phyloP scores from a whole-genome alignment of 1,140 invertebrate species.

The Melitaea cinxia region DNA sequence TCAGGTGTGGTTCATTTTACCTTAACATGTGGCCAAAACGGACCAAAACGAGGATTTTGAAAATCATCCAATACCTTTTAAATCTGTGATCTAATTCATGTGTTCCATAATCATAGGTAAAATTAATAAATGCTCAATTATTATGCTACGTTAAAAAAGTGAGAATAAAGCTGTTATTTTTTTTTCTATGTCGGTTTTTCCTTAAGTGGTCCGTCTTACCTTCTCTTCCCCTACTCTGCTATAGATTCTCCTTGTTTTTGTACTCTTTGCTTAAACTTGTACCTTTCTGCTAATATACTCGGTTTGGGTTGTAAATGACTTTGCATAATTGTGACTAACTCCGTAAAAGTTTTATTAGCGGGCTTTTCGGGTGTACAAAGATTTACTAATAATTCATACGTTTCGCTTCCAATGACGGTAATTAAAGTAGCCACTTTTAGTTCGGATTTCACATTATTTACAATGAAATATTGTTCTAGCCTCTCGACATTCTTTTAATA shows the following conservation, averaged over 20 bases:
- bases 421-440: not conserved
- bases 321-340: not conserved
- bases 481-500: conserved; percentile 17
- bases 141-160: too few species aligned
- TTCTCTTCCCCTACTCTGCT: conserved; percentile 15
- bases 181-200: conserved; percentile 4
- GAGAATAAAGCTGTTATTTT: too few species aligned
- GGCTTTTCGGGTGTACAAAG: conserved; percentile 31
- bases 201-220: too few species aligned
- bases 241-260: conserved; percentile 3
- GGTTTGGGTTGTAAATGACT: conserved; percentile 20
- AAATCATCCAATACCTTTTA: too few species aligned
- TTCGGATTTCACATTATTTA: conserved; percentile 22
- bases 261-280: conserved; percentile 17
- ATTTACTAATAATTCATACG: conserved; percentile 33
- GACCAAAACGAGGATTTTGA: too few species aligned
- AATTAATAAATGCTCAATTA: too few species aligned
- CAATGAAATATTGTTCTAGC: conserved; percentile 36
- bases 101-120: too few species aligned
- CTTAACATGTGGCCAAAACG: too few species aligned
- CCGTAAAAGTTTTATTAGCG: not conserved
- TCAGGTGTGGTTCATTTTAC: too few species aligned
- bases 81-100: too few species aligned
- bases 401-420: not conserved
- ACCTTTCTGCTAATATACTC: conserved; percentile 4